These are phyloP conservation scores for Aphyosemion australe DNA, from an alignment of 2,113 vertebrate species.

Conservation along the genomic window DNA sequence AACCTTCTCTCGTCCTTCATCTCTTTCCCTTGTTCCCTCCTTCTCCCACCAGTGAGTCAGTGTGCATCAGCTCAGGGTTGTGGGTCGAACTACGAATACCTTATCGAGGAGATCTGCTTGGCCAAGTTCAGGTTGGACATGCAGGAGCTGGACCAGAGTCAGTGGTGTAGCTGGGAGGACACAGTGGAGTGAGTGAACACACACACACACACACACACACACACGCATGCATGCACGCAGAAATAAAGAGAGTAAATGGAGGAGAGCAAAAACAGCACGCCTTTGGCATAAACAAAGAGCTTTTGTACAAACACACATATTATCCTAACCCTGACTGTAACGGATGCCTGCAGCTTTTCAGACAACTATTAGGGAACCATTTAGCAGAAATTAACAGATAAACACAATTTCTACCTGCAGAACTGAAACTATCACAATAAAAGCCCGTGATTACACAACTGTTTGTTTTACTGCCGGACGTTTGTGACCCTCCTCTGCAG, in stretches of 20 bases:
- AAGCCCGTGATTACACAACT: too few species aligned
- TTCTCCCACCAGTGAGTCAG: slow-evolving; percentile 67
- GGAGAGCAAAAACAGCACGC: slow-evolving; percentile 19
- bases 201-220: slow-evolving; percentile 10
- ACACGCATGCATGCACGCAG: not conserved
- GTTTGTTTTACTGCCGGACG: not conserved
- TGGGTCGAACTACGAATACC: slow-evolving; percentile 73
- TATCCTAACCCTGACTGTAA: slow-evolving; percentile 19
- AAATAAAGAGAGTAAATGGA: slow-evolving; percentile 1
- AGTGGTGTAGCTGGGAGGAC: slow-evolving; percentile 91
- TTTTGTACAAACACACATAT: slow-evolving; percentile 33
- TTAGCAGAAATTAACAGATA: not conserved
- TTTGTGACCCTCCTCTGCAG: not conserved
- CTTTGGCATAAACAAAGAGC: slow-evolving; percentile 22
- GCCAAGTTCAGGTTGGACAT: slow-evolving; percentile 85
- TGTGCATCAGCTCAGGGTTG: slow-evolving; percentile 74
- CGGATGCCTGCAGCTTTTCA: slow-evolving; percentile 8
- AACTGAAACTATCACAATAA: not conserved
- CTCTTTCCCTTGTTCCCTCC: not conserved
- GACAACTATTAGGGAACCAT: not conserved
- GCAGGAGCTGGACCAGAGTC: slow-evolving; percentile 81
- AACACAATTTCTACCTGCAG: not conserved
- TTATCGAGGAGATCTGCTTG: slow-evolving; percentile 86
- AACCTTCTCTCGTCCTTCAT: not conserved
- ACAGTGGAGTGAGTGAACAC: slow-evolving; percentile 84